Percentiles rank a stretch among this genome's conserved stretches.
These are phyloP conservation scores for Phalacrocorax pelagicus DNA, from an alignment of 2,113 vertebrate genomes.

Conservation along the genomic window DNA sequence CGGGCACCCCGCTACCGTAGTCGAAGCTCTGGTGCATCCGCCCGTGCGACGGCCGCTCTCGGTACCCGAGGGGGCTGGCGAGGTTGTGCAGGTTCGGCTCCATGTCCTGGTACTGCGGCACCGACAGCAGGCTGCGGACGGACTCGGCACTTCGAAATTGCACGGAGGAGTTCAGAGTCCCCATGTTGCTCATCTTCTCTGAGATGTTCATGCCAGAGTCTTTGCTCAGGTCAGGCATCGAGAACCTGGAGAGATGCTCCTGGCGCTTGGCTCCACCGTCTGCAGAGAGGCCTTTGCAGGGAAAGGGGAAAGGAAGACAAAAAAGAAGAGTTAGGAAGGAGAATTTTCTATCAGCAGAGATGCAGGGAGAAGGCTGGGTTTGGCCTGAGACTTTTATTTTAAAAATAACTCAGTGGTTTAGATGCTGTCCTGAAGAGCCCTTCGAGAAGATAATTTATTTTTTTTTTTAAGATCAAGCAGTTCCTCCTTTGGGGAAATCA, in stretches of 20 bases:
- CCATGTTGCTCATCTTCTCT: slow-evolving; percentile 92
- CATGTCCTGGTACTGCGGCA: slow-evolving; percentile 89
- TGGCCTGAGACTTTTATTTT: not conserved
- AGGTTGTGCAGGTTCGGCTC: slow-evolving; percentile 78
- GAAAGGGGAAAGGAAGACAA: not conserved
- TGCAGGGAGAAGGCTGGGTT: not conserved
- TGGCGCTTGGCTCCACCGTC: slow-evolving; percentile 89
- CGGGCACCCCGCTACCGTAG: slow-evolving; percentile 84
- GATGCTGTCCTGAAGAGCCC: slow-evolving; percentile 4
- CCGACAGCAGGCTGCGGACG: slow-evolving; percentile 85
- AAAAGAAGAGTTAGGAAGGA: not conserved
- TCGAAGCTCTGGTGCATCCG: slow-evolving; percentile 89
- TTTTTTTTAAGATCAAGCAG: not conserved
- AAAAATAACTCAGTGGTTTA: not conserved
- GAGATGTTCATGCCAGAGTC: slow-evolving; percentile 97
- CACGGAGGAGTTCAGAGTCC: slow-evolving; percentile 89
- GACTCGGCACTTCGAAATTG: slow-evolving; percentile 95
- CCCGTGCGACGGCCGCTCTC: slow-evolving; percentile 73
- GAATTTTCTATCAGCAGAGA: not conserved
- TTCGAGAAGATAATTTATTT: not conserved
- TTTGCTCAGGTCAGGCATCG: slow-evolving; percentile 98
- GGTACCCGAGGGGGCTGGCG: slow-evolving; percentile 80
- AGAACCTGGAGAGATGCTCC: slow-evolving; percentile 95
- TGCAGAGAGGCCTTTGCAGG: slow-evolving; percentile 82
- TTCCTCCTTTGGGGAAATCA: slow-evolving; percentile 37